Evolutionary conservation across 1,140 invertebrate species (phyloP).

Genomic region (Helicoverpa armigera): DNA sequence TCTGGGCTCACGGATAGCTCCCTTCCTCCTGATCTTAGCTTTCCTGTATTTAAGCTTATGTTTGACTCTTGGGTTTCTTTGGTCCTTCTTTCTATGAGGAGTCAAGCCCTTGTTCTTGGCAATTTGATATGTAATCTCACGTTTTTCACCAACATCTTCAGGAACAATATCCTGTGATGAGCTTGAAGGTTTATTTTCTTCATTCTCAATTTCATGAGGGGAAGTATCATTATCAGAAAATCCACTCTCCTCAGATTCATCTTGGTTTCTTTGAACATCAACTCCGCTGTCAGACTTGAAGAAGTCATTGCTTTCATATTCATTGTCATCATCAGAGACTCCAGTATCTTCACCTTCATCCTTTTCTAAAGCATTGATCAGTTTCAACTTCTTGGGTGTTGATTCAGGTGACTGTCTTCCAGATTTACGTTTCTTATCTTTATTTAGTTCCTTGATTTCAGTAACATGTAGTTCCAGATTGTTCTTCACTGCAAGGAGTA

Average conservation of each 20-base stretch:
- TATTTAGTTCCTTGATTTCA: constrained; percentile 61
- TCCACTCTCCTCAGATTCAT: constrained; percentile 81
- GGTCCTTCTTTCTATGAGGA: constrained; percentile 95
- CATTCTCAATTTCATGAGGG: constrained; percentile 68
- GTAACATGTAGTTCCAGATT: constrained; percentile 81
- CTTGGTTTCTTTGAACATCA: constrained; percentile 63
- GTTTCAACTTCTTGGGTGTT: constrained; percentile 81
- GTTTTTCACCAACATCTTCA: constrained; percentile 87
- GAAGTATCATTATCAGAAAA: constrained; percentile 76
- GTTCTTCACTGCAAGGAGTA: constrained; percentile 85
- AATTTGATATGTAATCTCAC: constrained; percentile 97
- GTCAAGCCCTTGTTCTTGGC: constrained; percentile 98
- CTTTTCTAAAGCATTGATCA: constrained; percentile 78
- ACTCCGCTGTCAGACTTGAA: constrained; percentile 70
- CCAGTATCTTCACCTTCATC: constrained; percentile 79
- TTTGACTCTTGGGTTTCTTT: constrained; percentile 97
- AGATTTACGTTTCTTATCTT: constrained; percentile 72
- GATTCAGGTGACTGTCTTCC: constrained; percentile 67
- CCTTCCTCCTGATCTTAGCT: constrained; percentile 95
- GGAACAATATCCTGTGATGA: constrained; percentile 64
- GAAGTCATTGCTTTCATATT: constrained; percentile 78
- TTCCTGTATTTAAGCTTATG: constrained; percentile 96
- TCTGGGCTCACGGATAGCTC: constrained; percentile 93
- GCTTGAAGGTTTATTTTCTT: constrained; percentile 73
- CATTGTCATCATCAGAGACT: constrained; percentile 77